Evolutionary conservation across 2,113 vertebrate species (phyloP).

Genomic region (Euleptes europaea): DNA sequence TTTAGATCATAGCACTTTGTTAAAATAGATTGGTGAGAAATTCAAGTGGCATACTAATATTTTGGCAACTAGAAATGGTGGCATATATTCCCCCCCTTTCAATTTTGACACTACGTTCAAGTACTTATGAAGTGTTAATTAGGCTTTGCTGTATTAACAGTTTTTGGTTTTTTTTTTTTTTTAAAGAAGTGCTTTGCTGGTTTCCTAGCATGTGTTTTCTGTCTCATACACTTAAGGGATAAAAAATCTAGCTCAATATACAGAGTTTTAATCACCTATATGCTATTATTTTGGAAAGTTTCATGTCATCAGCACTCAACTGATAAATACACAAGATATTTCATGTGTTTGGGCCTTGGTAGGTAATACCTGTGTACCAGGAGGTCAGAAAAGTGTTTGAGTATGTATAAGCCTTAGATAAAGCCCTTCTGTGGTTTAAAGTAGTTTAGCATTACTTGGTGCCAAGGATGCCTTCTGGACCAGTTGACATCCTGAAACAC

Average conservation of each 20-base stretch:
- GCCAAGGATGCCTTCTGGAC: too few relatives aligned
- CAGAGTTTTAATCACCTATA: background rate
- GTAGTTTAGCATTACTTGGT: too few relatives aligned
- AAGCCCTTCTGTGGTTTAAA: too few relatives aligned
- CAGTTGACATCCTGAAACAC: too few relatives aligned
- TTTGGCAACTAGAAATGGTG: constrained; percentile 48
- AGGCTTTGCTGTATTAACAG: background rate
- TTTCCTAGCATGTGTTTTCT: background rate
- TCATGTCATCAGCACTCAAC: constrained; percentile 17
- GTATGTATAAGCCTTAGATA: too few relatives aligned
- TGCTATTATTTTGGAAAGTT: constrained; percentile 11
- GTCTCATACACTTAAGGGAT: constrained; percentile 3
- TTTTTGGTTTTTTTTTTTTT: too few relatives aligned
- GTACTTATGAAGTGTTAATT: constrained; percentile 40
- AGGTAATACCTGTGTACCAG: too few relatives aligned
- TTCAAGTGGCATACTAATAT: constrained; percentile 47
- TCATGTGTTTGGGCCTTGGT: too few relatives aligned
- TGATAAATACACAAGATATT: background rate
- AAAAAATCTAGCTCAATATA: constrained; percentile 8
- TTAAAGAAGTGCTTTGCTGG: background rate
- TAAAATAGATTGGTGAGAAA: constrained; percentile 32
- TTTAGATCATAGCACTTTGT: constrained; percentile 24
- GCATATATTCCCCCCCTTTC: background rate
- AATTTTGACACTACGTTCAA: background rate
- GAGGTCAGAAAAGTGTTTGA: too few relatives aligned